phyloP scores from a whole-genome alignment of 2,888 invertebrate genomes.

The Epirrhoe tristata region DNA sequence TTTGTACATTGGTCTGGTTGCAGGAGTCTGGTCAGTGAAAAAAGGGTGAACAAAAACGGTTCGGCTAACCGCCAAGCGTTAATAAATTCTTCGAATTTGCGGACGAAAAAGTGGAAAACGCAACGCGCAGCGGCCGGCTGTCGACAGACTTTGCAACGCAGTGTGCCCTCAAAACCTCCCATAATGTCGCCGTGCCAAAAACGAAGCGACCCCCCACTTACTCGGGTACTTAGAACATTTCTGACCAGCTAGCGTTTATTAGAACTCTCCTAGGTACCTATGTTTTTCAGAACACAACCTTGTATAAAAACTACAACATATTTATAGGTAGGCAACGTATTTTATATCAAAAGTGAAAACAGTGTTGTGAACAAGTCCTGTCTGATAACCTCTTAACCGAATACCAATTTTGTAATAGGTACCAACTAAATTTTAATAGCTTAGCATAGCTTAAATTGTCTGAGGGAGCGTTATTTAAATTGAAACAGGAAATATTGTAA shows the following conservation, averaged over 20 bases:
- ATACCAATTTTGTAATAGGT: no score
- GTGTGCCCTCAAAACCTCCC: slow-evolving; percentile 35
- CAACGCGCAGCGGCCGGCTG: slow-evolving; percentile 57
- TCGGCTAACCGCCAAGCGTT: slow-evolving; percentile 80
- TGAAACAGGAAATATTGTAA: slow-evolving; percentile 42
- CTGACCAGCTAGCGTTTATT: background rate
- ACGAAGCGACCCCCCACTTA: slow-evolving; percentile 33
- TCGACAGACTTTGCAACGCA: slow-evolving; percentile 45
- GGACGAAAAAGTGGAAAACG: slow-evolving; percentile 63
- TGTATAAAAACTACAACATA: background rate
- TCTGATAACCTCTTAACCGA: no score
- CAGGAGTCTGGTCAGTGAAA: slow-evolving; percentile 66
- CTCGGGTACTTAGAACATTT: slow-evolving; percentile 4
- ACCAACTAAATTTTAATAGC: no score
- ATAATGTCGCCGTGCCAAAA: slow-evolving; percentile 41
- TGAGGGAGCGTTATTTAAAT: no score
- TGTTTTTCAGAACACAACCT: background rate
- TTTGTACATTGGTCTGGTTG: slow-evolving; percentile 63
- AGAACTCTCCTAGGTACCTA: background rate
- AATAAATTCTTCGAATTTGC: slow-evolving; percentile 81
- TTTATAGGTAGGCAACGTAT: background rate
- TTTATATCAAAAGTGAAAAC: no score
- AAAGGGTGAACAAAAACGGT: slow-evolving; percentile 71
- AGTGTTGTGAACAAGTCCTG: no score
- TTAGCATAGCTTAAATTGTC: no score